phyloP scores from a whole-genome alignment of 1,140 invertebrate species.

The Drosophila bocki region DNA sequence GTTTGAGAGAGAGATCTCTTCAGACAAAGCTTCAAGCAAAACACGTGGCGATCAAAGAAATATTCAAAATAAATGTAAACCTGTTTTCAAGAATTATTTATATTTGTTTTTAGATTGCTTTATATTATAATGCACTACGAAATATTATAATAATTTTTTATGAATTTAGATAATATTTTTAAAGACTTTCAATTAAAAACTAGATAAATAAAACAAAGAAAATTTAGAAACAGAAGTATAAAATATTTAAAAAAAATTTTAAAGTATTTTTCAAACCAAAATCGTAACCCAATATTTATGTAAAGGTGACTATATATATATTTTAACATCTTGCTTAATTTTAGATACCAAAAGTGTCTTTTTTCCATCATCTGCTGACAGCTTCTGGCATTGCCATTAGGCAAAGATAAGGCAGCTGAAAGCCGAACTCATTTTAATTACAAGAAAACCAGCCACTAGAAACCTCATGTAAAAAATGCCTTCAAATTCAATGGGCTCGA shows the following conservation, averaged over 20 bases:
- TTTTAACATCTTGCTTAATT: conserved; percentile 3
- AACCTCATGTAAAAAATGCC: conserved; percentile 28
- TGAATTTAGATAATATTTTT: neutral
- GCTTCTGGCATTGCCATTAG: conserved; percentile 27
- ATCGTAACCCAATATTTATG: neutral
- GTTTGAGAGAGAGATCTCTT: conserved; percentile 8
- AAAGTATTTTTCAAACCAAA: neutral
- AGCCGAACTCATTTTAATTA: conserved; percentile 61
- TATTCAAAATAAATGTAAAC: neutral
- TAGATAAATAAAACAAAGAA: too few relatives aligned
- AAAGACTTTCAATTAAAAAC: neutral
- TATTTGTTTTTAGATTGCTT: neutral
- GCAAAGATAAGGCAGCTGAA: conserved; percentile 44
- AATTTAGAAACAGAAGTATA: too few relatives aligned
- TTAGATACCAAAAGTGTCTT: conserved; percentile 30
- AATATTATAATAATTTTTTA: neutral
- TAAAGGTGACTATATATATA: neutral
- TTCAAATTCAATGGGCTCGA: conserved; percentile 43
- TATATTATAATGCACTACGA: neutral
- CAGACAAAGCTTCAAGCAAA: neutral
- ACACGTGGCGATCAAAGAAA: conserved; percentile 12
- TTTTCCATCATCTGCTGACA: conserved; percentile 36
- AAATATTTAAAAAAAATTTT: too few relatives aligned
- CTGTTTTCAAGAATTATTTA: neutral
- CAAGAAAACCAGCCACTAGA: conserved; percentile 21